Conservation (phyloP, 2,888 invertebrate genomes). For the Xylota sylvarum region DNA sequence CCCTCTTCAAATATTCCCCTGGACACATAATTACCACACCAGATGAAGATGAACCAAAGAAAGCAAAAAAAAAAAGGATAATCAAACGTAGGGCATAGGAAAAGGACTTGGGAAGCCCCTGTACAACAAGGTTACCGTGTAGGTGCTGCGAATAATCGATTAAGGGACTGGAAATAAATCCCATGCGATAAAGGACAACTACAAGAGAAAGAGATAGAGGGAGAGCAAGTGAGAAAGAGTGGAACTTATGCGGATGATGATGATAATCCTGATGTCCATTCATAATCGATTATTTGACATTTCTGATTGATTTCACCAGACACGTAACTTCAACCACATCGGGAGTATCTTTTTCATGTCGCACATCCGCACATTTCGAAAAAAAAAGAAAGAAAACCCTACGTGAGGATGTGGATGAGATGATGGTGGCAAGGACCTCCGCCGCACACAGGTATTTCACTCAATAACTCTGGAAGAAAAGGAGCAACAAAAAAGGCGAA, state of each 20-base stretch:
- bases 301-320: constrained; percentile 76
- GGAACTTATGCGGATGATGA: constrained; percentile 44
- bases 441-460: constrained; percentile 51
- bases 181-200: constrained; percentile 46
- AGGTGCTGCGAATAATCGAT: constrained; percentile 68
- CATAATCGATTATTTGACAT: constrained; percentile 77
- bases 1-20: constrained; percentile 38
- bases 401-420: not conserved
- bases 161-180: constrained; percentile 50
- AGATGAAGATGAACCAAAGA: not conserved
- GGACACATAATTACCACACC: constrained; percentile 70
- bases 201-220: not conserved
- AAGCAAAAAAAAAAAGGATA: constrained; percentile 46
- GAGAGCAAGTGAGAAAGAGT: not conserved
- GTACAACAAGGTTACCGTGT: constrained; percentile 42
- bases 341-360: constrained; percentile 59
- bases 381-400: not conserved
- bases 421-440: constrained; percentile 8
- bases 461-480: constrained; percentile 44
- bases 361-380: constrained; percentile 33
- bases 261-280: constrained; percentile 75
- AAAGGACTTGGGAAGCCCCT: constrained; percentile 3
- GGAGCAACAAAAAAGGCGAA: constrained; percentile 29
- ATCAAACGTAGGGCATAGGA: constrained; percentile 53
- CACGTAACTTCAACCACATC: constrained; percentile 61